Percentiles rank a stretch among this genome's conserved stretches.
Conservation (phyloP, 2,797 vertebrate genomes). For the Diceros bicornis region DNA sequence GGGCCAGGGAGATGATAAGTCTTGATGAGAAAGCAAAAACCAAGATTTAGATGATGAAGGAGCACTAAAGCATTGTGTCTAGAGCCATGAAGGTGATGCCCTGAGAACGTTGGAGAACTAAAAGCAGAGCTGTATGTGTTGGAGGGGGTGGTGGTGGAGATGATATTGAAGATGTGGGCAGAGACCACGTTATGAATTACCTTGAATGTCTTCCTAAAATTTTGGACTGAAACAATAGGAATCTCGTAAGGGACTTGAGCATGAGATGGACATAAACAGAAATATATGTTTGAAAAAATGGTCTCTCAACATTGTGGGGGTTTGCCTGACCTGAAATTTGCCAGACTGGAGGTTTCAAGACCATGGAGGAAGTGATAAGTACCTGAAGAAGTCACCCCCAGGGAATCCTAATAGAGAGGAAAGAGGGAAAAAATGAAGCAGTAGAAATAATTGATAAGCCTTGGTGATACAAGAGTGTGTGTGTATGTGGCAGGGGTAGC, state of each 20-base stretch:
- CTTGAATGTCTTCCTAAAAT: conserved; percentile 11
- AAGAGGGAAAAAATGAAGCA: background rate
- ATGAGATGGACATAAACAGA: background rate
- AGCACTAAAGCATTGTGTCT: background rate
- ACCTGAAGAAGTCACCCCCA: background rate
- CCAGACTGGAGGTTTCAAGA: background rate
- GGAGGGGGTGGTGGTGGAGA: background rate
- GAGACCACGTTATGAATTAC: background rate
- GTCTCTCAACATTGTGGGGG: background rate
- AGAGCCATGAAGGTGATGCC: background rate
- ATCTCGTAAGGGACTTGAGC: background rate
- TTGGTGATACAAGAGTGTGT: background rate
- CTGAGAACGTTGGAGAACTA: background rate
- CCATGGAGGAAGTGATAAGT: background rate
- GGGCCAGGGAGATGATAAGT: background rate
- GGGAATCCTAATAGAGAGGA: background rate
- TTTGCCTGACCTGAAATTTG: conserved; percentile 2
- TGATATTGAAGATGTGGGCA: background rate
- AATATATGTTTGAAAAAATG: background rate
- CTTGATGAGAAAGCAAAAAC: conserved; percentile 6
- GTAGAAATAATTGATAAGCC: background rate
- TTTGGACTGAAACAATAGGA: background rate
- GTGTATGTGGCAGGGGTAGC: background rate
- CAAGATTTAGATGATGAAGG: background rate
- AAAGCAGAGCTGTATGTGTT: background rate